These are phyloP conservation scores for Troides helena DNA, from an alignment of 2,888 invertebrate species.

Conservation along the genomic window DNA sequence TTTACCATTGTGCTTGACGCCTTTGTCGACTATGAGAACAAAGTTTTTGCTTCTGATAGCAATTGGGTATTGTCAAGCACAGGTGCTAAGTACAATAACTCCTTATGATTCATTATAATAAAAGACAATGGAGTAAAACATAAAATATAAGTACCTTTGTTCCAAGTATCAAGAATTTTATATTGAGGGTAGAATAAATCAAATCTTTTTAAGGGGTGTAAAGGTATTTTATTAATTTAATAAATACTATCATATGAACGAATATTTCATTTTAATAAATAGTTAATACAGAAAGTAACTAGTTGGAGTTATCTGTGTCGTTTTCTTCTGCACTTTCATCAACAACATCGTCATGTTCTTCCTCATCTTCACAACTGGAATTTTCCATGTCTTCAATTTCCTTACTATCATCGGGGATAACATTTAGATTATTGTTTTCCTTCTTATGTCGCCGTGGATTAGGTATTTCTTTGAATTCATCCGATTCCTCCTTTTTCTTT, in stretches of 20 bases:
- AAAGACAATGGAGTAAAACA: background rate
- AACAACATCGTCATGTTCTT: conserved; percentile 25
- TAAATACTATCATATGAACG: background rate
- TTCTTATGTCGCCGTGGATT: conserved; percentile 33
- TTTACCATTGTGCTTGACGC: conserved; percentile 18
- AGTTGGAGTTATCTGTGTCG: background rate
- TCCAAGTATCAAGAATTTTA: background rate
- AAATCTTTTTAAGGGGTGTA: background rate
- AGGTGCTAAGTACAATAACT: conserved; percentile 1
- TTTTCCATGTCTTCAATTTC: conserved; percentile 44
- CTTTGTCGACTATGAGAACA: conserved; percentile 28
- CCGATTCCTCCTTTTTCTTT: conserved; percentile 29
- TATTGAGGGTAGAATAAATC: background rate
- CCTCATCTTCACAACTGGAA: conserved; percentile 33
- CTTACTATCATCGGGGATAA: conserved; percentile 37
- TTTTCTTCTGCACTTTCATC: conserved; percentile 40
- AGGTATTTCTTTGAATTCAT: conserved; percentile 32
- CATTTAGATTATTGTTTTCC: conserved; percentile 30
- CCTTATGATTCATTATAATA: background rate
- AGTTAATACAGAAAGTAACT: background rate
- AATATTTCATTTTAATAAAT: background rate
- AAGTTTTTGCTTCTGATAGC: conserved; percentile 24
- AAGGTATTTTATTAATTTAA: background rate
- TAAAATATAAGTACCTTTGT: background rate
- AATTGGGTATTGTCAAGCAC: conserved; percentile 18